phyloP scores from a whole-genome alignment of 2,888 invertebrate species.

The Slavum lentiscoides region DNA sequence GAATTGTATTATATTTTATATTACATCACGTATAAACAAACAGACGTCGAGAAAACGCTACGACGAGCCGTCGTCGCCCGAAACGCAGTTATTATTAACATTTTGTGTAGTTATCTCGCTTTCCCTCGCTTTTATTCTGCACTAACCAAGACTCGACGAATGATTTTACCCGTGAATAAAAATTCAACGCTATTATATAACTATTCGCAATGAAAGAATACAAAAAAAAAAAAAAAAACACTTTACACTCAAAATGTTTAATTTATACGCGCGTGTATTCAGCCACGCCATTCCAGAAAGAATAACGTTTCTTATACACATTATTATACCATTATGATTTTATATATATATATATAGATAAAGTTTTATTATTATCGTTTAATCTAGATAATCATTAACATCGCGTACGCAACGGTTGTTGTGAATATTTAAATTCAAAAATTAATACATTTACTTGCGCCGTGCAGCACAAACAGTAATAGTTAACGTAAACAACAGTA shows the following conservation, averaged over 20 bases:
- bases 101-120: slow-evolving; percentile 19
- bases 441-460: too few relatives aligned
- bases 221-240: neutral
- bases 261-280: neutral
- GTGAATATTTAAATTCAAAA: too few relatives aligned
- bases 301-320: too few relatives aligned
- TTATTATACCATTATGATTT: too few relatives aligned
- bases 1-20: slow-evolving; percentile 35
- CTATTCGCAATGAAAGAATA: slow-evolving; percentile 4
- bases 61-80: slow-evolving; percentile 1
- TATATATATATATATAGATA: too few relatives aligned
- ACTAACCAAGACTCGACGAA: neutral
- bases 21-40: slow-evolving; percentile 5
- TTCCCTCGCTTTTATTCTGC: neutral
- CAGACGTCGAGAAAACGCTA: slow-evolving; percentile 15
- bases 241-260: slow-evolving; percentile 1
- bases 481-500: too few relatives aligned
- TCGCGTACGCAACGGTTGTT: too few relatives aligned
- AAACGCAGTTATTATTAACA: slow-evolving; percentile 36
- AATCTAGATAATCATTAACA: too few relatives aligned
- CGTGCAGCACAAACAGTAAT: too few relatives aligned
- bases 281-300: too few relatives aligned
- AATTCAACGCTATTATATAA: slow-evolving; percentile 3
- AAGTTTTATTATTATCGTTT: too few relatives aligned
- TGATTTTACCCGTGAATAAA: slow-evolving; percentile 22